Evolutionary conservation across 1,140 invertebrate species (phyloP), one percentile per base, ranked within the genome.

Genomic region (Thaumatotibia leucotreta): DNA sequence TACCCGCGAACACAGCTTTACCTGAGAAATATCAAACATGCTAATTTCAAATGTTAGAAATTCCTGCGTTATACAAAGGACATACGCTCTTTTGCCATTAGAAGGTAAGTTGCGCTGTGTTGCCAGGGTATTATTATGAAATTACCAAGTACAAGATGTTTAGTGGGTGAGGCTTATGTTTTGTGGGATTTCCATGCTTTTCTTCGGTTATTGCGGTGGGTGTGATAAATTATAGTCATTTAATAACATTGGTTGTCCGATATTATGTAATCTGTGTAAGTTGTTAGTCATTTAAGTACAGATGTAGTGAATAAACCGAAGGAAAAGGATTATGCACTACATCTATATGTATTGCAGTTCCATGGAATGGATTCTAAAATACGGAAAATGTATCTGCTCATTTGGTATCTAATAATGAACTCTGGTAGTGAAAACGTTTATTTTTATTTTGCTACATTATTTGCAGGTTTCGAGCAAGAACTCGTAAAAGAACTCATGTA

Each of bases 1-100:
- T 89, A 87, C 76, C 63, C 70, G 76, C 76, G 76, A 80, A 81
- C 71, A 64, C 73, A 65, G 69, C 71, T 70, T 78, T 68, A 66
- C 65, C 67, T 82, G 81, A 72, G 78, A 77, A 80, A 79, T 73
- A 72, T 65, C 69, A 33, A 68, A 65, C 54, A 50, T 65, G 66
- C 62, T 6, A 27, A 29, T 27, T 27, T 14, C 14, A 58, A 58
- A 58, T 4, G 24, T 6, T 20, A 14, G 14, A 58, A 58, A 24
- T 27, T 24, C 23, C 22, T 24, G 5, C 22, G 27, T 22, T 1
- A 29, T 2, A 27, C 14, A 58, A 29, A 5, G 5, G 6, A 58
- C 4, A 20, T 58, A 27, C 11, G 52, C n/a, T 8, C 4, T 27
- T 58, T 58, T 31, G 11, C 0, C 29, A 27, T 14, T 58, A 17